Evolutionary conservation across 2,888 invertebrate species (phyloP), one percentile per base, ranked within the genome.

Genomic region (Cylindroiulus punctatus): DNA sequence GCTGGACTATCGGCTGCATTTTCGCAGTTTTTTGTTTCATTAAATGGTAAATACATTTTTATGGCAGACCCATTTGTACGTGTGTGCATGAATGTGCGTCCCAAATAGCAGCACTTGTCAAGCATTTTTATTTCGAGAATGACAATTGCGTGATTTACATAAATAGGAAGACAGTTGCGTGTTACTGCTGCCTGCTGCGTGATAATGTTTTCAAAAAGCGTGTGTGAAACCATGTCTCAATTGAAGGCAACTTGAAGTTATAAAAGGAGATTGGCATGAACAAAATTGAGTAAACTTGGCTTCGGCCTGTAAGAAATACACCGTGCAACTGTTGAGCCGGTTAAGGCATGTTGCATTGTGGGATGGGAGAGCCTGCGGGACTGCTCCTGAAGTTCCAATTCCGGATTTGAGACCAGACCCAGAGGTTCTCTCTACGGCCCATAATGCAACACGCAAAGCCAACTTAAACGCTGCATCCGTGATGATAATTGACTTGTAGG

Each of bases 21-120:
- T 76, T 76, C 76, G 76, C 76, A 76, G 76, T 76, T 76, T 65
- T 76, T 76, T 76, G 76, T 76, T 76, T 76, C 30, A 76, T 76
- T 76, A 76, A 76, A 76, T 30, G 76, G 76, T 76, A 32, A 76
- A 76, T 76, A 26, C 76, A 76, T 76, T 76, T 76, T 76, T 30
- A 76, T 32, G 12, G 17, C 26, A 76, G 76, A 32, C n/a, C 76
- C 30, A 30, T 76, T 76, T 30, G 76, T 76, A 76, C 17, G 30
- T 76, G 76, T 30, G 76, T 76, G 76, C 76, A 76, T 30, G 30
- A 32, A 76, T 65, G 65, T 76, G 30, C 76, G 76, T 76, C 26
- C 3, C 12, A 17, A 76, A 30, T 76, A 76, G 76, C 76, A 14
- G 76, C 76, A 30, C 76, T 76, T 76, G 30, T 76, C 76, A 30